A percentile compares a stretch with the other conserved stretches of the same genome.
phyloP scores from a whole-genome alignment of 35 echinoderm and acorn worm genomes.

The Ophioderma brevispina region DNA sequence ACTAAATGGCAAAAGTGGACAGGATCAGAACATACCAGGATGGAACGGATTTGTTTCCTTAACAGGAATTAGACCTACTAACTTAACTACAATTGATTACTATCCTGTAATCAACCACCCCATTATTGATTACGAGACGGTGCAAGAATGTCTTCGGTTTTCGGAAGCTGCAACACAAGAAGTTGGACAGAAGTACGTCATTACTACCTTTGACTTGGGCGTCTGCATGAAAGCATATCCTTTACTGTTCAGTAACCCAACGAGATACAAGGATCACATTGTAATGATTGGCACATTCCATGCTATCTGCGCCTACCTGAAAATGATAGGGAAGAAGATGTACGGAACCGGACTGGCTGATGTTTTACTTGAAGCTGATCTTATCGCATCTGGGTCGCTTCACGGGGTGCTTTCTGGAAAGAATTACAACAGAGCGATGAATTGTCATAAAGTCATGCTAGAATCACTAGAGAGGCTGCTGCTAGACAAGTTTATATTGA shows the following conservation, averaged over 20 bases:
- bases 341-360: conserved; percentile 36
- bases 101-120: conserved; percentile 73
- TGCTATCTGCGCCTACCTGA: conserved; percentile 49
- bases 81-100: conserved; percentile 61
- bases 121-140: conserved; percentile 59
- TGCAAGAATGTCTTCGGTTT: conserved; percentile 32
- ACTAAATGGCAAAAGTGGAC: too few species aligned
- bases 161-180: conserved; percentile 58
- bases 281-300: conserved; percentile 69
- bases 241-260: conserved; percentile 50
- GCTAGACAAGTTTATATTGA: background rate
- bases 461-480: conserved; percentile 62
- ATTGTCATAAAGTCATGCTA: conserved; percentile 47
- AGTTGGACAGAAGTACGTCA: conserved; percentile 72
- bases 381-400: conserved; percentile 46
- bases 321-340: conserved; percentile 77
- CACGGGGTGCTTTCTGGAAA: conserved; percentile 30
- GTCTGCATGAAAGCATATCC: conserved; percentile 74
- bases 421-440: conserved; percentile 53
- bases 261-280: conserved; percentile 48
- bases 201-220: conserved; percentile 67
- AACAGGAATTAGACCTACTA: conserved; percentile 51
- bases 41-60: conserved; percentile 66
- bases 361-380: conserved; percentile 48
- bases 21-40: conserved; percentile 49